Evolutionary conservation across 2,888 invertebrate genomes (phyloP), one percentile per base, ranked within the genome.

Genomic region (Andrena fulva): DNA sequence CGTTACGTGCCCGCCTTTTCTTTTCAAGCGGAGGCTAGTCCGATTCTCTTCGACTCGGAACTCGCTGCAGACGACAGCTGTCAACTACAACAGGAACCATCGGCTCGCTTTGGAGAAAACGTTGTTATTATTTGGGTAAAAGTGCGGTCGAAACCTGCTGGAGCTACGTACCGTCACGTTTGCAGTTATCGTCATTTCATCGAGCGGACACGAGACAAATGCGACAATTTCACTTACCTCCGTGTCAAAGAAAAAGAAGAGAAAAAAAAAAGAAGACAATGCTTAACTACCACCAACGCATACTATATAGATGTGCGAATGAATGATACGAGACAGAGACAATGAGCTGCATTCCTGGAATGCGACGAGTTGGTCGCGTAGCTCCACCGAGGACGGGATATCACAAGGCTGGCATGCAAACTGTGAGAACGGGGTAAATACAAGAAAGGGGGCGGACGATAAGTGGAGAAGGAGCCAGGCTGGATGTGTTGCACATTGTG

Each of bases 51-150:
- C 84, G 87, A 89, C 87, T 90, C 88, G 89, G 84, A 81, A 82
- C 88, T 95, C 95, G 95, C 96, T 96, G 96, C 96, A 96, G 96
- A 95, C 96, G 95, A 95, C 95, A 95, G 95, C 95, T 95, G 95
- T 93, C 90, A 91, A 89, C 81, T 86, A 87, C 80, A 82, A 87
- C 85, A 87, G 93, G 92, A 89, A 88, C 87, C 87, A 91, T 90
- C 90, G 89, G 88, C 90, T 91, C 90, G 90, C 88, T 89, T 87
- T 80, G 85, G 80, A 85, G 84, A 89, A 82, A 83, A 80, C 74
- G 59, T 67, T 86, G 83, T 87, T 89, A 83, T 86, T 84, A 80
- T 73, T 63, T 69, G 73, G 79, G 72, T 89, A 81, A 87, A 87
- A 84, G 85, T 88, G 85, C 86, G 85, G 78, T 81, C 54, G 66